A percentile compares a stretch with the other conserved stretches of the same genome.
These are phyloP conservation scores for Anarhynchus alexandrinus DNA, from an alignment of 2,113 vertebrate genomes.

Conservation along the genomic window DNA sequence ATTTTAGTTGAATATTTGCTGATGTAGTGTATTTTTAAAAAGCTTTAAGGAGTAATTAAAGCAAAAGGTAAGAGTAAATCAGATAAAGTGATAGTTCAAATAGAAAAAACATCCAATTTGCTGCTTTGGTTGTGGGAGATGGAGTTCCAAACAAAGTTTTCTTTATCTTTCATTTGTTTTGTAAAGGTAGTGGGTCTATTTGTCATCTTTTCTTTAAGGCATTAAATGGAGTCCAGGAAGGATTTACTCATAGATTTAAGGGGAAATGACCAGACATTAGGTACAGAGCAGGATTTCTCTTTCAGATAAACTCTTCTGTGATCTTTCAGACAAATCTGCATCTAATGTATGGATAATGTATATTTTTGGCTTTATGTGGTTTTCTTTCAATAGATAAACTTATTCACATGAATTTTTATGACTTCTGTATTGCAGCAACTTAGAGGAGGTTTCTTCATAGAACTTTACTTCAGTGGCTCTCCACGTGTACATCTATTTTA, in stretches of 20 bases:
- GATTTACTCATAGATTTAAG: background rate
- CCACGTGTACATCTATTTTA: background rate
- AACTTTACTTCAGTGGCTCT: background rate
- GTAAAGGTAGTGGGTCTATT: background rate
- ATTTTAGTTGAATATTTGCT: background rate
- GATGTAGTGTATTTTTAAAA: conserved; percentile 3
- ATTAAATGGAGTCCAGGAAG: background rate
- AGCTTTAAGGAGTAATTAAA: background rate
- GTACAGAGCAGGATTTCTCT: background rate
- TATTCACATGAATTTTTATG: background rate
- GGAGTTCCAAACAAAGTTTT: background rate
- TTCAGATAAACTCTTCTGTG: background rate
- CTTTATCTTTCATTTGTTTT: background rate
- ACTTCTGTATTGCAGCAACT: background rate
- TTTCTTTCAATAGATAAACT: conserved; percentile 6
- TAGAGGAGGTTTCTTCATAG: background rate
- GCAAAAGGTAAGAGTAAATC: background rate
- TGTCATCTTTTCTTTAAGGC: background rate
- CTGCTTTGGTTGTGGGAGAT: background rate
- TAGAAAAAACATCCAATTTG: background rate
- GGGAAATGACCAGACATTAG: background rate
- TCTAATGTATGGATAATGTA: background rate
- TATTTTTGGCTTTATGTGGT: conserved; percentile 1
- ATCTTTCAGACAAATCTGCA: background rate
- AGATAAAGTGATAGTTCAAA: background rate